phyloP scores from a whole-genome alignment of 2,113 vertebrate genomes.

The Tetrao urogallus region DNA sequence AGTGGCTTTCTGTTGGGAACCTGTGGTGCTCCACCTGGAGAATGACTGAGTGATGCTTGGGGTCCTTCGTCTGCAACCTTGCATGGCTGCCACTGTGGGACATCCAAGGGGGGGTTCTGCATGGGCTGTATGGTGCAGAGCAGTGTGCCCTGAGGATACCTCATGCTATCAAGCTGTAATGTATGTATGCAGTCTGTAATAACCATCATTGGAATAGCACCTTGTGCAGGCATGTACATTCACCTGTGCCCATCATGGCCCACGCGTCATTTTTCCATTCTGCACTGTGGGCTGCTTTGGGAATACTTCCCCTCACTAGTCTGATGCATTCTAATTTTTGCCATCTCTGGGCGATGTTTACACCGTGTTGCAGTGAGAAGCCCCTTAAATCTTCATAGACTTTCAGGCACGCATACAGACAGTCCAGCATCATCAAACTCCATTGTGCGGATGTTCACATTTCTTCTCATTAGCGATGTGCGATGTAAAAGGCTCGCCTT shows the following conservation, averaged over 20 bases:
- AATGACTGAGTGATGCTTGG: neutral
- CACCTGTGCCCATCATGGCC: accelerated
- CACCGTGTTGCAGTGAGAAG: neutral
- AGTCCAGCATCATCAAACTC: slow-evolving; percentile 36
- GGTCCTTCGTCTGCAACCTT: neutral
- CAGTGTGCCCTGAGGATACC: neutral
- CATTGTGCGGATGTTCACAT: slow-evolving; percentile 56
- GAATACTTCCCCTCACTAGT: neutral
- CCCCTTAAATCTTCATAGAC: slow-evolving; percentile 20
- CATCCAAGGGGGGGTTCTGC: neutral
- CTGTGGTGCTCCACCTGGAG: neutral
- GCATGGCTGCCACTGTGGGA: neutral
- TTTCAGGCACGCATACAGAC: neutral
- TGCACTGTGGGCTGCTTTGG: neutral
- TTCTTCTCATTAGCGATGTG: slow-evolving; percentile 77
- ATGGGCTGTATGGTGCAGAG: neutral
- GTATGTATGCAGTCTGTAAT: neutral
- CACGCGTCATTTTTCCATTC: neutral
- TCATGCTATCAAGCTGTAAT: neutral
- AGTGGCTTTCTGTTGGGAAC: neutral
- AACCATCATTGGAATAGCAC: neutral
- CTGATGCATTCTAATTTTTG: neutral
- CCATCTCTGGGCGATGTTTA: neutral
- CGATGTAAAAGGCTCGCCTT: slow-evolving; percentile 68
- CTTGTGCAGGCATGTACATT: neutral